phyloP scores from a whole-genome alignment of 2,888 invertebrate genomes.

The Napeogenes inachia region DNA sequence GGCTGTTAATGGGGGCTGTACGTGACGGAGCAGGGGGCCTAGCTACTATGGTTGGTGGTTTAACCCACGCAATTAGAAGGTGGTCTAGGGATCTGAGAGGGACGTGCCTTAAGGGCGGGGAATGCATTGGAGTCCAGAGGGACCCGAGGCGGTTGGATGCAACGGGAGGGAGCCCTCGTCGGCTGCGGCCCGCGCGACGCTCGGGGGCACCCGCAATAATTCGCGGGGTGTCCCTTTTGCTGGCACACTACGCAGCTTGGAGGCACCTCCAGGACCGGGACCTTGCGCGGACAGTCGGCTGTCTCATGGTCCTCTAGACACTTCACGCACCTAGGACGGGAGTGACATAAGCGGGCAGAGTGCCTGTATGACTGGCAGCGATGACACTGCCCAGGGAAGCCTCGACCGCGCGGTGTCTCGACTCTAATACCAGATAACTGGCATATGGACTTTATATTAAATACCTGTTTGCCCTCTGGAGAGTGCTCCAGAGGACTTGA shows the following conservation, averaged over 20 bases:
- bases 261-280: background rate
- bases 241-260: constrained; percentile 14
- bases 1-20: no score
- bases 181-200: constrained; percentile 4
- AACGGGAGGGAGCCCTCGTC: no score
- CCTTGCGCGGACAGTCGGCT: constrained; percentile 4
- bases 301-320: constrained; percentile 20
- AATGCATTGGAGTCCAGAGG: background rate
- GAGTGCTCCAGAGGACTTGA: background rate
- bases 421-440: constrained; percentile 8
- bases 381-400: constrained; percentile 1
- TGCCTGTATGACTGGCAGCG: constrained; percentile 21
- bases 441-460: constrained; percentile 8
- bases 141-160: no score
- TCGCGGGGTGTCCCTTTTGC: constrained; percentile 16
- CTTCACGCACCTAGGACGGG: constrained; percentile 21
- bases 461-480: constrained; percentile 9
- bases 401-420: constrained; percentile 1
- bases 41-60: no score
- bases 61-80: no score
- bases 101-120: no score
- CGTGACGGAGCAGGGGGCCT: no score
- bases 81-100: no score
- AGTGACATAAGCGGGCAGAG: constrained; percentile 10
- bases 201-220: constrained; percentile 17